Evolutionary conservation across 1,140 invertebrate genomes (phyloP), one percentile per base, ranked within the genome.

Genomic region (Cyclina sinensis): DNA sequence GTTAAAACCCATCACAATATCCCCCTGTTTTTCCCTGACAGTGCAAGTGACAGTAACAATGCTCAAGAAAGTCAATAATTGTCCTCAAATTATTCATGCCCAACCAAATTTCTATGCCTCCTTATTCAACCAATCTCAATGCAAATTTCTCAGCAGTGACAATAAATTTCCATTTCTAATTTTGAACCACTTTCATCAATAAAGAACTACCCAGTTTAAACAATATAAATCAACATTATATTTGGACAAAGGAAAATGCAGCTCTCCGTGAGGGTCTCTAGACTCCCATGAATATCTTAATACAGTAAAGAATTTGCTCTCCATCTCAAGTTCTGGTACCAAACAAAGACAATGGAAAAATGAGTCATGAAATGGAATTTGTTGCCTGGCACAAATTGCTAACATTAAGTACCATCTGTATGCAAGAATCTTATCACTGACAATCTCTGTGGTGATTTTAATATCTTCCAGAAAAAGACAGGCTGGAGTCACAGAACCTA

Each of bases 301-400:
- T 11, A 62, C 4, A 24, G 24, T 62, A 24, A 27, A 27, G 24
- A 62, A 62, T 7, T 4, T 4, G 24, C 57, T 62, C 57, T 11
- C 5, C n/a, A 62, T 62, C 57, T 62, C 27, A 48, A 48, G 27
- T 51, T 74, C 43, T 48, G 70, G 70, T 24, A 35, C 7, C 43
- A 78, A 37, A 78, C 74, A 78, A 78, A 51, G 74, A 78, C 46
- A 54, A 18, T 51, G 12, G 24, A 35, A 14, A 70, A 48, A 76
- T 78, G 74, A 78, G 74, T 78, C 74, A 78, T 48, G 46, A 21
- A 78, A 78, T 78, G 74, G 46, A 51, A 78, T 78, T 78, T 46
- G 1, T 54, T 48, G 46, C 46, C 74, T 11, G 11, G 46, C 27
- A 21, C 46, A 78, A 51, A 30, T 12, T 12, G 14, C 46, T 57